Percentiles rank a stretch among this genome's conserved stretches.
Evolutionary conservation across 1,140 invertebrate genomes (phyloP).

Genomic region (Sycobia sp.): DNA sequence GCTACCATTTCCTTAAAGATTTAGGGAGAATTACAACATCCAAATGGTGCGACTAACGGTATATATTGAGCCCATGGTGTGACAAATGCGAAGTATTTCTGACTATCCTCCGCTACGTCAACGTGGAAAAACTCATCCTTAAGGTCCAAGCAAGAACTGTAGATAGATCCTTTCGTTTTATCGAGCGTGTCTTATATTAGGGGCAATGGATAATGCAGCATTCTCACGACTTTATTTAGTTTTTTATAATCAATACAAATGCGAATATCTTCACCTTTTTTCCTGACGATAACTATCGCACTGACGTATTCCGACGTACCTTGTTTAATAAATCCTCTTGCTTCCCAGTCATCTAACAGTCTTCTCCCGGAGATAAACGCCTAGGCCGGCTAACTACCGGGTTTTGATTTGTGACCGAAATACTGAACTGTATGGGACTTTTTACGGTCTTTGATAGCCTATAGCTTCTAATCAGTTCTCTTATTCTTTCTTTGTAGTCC

Average conservation of each 20-base stretch:
- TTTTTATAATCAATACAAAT: conserved; percentile 12
- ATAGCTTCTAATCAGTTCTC: not conserved
- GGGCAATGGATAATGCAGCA: not conserved
- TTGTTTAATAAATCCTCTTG: conserved; percentile 12
- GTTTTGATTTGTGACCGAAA: conserved; percentile 2
- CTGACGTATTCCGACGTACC: conserved; percentile 5
- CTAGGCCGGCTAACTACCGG: conserved; percentile 11
- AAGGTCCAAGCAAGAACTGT: not conserved
- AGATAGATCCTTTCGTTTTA: not conserved
- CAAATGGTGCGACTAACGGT: not conserved
- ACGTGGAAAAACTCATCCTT: conserved; percentile 26
- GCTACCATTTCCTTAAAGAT: not conserved
- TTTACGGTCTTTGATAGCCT: not conserved
- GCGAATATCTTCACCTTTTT: not conserved
- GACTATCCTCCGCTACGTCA: not conserved
- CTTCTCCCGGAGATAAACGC: conserved; percentile 21
- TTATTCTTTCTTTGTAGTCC: not conserved
- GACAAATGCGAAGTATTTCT: conserved; percentile 16
- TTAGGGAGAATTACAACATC: conserved; percentile 8
- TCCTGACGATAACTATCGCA: not conserved
- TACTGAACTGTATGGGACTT: conserved; percentile 8
- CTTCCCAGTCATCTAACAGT: conserved; percentile 15
- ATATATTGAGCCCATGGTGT: conserved; percentile 7
- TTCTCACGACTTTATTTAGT: not conserved
- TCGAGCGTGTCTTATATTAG: not conserved